These are phyloP conservation scores for Radopholus similis DNA, from an alignment of 1,140 invertebrate species.

Conservation along the genomic window DNA sequence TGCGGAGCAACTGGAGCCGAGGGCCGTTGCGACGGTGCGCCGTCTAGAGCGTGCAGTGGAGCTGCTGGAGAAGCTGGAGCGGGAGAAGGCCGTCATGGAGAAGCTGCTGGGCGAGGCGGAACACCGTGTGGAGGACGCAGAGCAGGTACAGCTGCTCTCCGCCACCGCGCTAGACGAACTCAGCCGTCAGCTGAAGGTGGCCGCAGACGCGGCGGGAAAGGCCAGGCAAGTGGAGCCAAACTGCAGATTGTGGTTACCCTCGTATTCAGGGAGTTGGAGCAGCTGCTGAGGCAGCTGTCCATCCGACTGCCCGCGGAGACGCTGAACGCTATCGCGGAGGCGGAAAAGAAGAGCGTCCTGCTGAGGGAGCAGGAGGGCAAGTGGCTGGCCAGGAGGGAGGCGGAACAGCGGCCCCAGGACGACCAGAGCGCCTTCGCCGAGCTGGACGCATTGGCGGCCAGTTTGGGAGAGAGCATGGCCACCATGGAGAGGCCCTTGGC, in stretches of 20 bases:
- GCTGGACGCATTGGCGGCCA: neutral
- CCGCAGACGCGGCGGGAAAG: constrained; percentile 27
- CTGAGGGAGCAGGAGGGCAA: constrained; percentile 30
- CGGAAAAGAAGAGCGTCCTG: constrained; percentile 2
- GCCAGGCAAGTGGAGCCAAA: no score
- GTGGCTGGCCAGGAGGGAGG: neutral
- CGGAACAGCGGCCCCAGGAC: neutral
- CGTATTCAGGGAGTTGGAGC: constrained; percentile 33
- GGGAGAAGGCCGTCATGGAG: constrained; percentile 30
- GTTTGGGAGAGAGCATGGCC: neutral
- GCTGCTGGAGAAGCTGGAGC: constrained; percentile 38
- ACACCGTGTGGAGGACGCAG: constrained; percentile 2
- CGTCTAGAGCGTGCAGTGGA: constrained; percentile 34
- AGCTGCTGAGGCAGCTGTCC: constrained; percentile 33
- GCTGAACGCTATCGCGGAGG: constrained; percentile 5
- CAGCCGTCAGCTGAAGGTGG: constrained; percentile 21
- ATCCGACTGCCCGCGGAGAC: constrained; percentile 34
- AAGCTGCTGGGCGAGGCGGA: constrained; percentile 30
- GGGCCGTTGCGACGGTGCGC: constrained; percentile 22
- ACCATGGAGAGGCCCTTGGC: neutral
- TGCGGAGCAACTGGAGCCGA: constrained; percentile 24
- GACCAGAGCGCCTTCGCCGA: neutral
- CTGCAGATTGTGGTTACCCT: no score
- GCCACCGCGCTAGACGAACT: constrained; percentile 17
- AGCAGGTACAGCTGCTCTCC: neutral